phyloP scores from a whole-genome alignment of 1,140 invertebrate genomes.

The Drosophila insularis region DNA sequence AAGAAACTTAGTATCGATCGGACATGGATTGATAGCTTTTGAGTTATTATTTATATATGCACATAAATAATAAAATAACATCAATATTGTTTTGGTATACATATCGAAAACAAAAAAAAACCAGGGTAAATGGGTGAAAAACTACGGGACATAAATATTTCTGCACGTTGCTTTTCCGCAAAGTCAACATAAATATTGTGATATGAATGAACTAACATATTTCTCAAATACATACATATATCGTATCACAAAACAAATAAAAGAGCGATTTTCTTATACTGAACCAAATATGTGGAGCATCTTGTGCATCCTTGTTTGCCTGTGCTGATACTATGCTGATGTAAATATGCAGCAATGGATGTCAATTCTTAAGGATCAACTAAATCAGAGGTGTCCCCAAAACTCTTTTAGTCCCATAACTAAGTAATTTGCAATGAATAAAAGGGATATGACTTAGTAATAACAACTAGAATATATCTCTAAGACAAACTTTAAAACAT shows the following conservation, averaged over 20 bases:
- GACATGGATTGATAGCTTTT: too few species aligned
- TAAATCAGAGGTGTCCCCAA: background rate
- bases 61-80: too few species aligned
- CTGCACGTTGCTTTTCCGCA: slow-evolving; percentile 1
- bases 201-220: background rate
- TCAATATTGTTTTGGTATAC: too few species aligned
- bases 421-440: too few species aligned
- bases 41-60: too few species aligned
- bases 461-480: too few species aligned
- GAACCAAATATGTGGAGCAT: background rate
- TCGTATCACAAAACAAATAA: background rate
- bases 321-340: slow-evolving; percentile 5
- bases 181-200: background rate
- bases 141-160: background rate
- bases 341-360: slow-evolving; percentile 12
- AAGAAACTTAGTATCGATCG: too few species aligned
- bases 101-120: too few species aligned
- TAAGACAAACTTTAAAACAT: too few species aligned
- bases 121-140: too few species aligned
- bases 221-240: background rate
- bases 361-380: slow-evolving; percentile 8
- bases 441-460: too few species aligned
- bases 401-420: background rate
- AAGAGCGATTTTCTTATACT: background rate
- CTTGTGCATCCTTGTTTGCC: slow-evolving; percentile 15